These are phyloP conservation scores for Helogale parvula DNA, from an alignment of 2,113 vertebrate species.

Conservation along the genomic window DNA sequence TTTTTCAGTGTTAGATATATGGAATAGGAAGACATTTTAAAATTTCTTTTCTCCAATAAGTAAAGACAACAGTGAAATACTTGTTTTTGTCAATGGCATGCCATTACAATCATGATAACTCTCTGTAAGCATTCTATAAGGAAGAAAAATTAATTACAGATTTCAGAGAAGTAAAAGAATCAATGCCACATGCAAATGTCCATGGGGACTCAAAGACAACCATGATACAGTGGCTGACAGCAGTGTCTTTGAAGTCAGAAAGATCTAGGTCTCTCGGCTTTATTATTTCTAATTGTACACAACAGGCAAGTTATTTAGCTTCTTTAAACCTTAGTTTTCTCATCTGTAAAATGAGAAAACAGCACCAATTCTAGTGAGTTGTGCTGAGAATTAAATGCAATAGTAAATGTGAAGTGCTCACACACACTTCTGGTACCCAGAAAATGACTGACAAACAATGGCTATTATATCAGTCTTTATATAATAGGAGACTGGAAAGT, in stretches of 20 bases:
- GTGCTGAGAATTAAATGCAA: slow-evolving; percentile 23
- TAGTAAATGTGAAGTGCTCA: background rate
- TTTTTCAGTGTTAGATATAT: slow-evolving; percentile 27
- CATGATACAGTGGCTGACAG: background rate
- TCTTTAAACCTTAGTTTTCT: slow-evolving; percentile 44
- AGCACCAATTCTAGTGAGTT: background rate
- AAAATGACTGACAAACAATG: background rate
- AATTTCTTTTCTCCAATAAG: background rate
- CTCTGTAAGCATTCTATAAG: background rate
- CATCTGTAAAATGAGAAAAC: slow-evolving; percentile 20
- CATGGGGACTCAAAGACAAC: background rate
- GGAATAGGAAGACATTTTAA: background rate
- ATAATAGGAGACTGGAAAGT: background rate
- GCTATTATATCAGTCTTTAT: background rate
- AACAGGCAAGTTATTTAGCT: background rate
- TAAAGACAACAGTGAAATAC: slow-evolving; percentile 3
- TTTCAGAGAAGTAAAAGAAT: slow-evolving; percentile 35
- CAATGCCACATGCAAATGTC: background rate
- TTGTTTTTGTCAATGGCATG: slow-evolving; percentile 32
- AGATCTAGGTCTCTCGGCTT: background rate
- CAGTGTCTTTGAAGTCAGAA: background rate
- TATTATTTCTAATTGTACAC: background rate
- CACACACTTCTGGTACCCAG: background rate
- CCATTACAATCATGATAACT: background rate
- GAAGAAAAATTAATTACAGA: background rate